Base-by-base conservation (phyloP, 2,797 vertebrate species). In the Micromesistius poutassou region DNA sequence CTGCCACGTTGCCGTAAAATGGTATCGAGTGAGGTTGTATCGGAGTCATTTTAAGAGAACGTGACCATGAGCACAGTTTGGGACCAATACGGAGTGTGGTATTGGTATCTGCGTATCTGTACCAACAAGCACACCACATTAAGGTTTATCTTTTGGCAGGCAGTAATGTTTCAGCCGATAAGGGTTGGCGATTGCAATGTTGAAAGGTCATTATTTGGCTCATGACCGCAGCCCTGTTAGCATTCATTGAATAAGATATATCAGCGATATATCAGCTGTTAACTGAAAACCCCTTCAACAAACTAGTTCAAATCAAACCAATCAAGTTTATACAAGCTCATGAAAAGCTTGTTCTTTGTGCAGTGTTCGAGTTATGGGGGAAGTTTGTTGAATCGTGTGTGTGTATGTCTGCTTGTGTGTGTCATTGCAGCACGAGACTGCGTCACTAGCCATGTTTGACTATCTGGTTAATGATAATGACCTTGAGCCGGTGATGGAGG, bases 381-480 rank as follows among this genome's bases (percentile, higher is more conserved):
- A 40, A 13, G 1, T 40, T 40, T 40, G 46, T 71, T 66, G 55
- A 62, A 62, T 16, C 55, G 28, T 31, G 68, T 31, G 10, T 71
- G 19, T 31, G 30, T 30, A 8, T 70, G 10, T 70, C 2, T 71
- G 28, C 30, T 3, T 71, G 30, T 30, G 12, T 42, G 31, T 82
- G 2, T 86, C n/a, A 81, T 82, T 85, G 7, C 85, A 98, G 96
- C 97, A 98, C 2, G 96, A 98, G 90, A 82, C 55, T 0, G 96
- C 95, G 50, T 98, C 97, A 0, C 88, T 96, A 38, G 3, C 87
- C 72, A 99, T 99, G 98, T 99, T 99, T 90, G 95, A 98, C 78
- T 87, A 98, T 89, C 92, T 99, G 79, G 89, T 99, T 73, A 0
- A 85, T 5, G 91, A 88, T 76, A 98, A 99, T 36, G 0, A 40